These are phyloP conservation scores for Mythimna impura DNA, from an alignment of 2,888 invertebrate genomes.

Conservation along the genomic window DNA sequence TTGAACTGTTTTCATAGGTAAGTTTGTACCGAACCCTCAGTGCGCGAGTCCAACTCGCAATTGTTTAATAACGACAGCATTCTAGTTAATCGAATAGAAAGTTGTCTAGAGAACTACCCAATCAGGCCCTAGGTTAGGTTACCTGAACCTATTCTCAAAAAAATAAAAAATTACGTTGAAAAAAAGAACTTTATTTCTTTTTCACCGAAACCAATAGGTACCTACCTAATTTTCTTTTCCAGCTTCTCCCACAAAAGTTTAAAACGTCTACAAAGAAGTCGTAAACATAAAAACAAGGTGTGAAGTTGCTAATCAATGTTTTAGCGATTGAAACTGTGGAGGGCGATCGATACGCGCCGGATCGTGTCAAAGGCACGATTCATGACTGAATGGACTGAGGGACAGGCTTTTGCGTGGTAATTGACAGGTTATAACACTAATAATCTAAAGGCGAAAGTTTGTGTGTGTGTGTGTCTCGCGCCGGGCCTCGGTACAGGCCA, in stretches of 20 bases:
- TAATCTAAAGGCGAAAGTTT: too few species aligned
- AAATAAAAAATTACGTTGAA: neutral
- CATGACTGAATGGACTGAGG: slow-evolving; percentile 12
- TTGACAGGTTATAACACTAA: too few species aligned
- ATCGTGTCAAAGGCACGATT: slow-evolving; percentile 53
- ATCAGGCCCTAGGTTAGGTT: too few species aligned
- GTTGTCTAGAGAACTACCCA: too few species aligned
- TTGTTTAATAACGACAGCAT: too few species aligned
- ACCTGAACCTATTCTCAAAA: too few species aligned
- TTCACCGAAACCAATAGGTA: neutral
- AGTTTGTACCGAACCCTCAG: too few species aligned
- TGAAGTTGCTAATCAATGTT: slow-evolving; percentile 55
- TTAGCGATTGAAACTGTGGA: slow-evolving; percentile 52
- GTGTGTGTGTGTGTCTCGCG: too few species aligned
- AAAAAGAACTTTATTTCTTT: neutral
- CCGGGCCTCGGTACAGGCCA: too few species aligned
- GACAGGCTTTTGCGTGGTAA: neutral
- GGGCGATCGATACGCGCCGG: slow-evolving; percentile 47
- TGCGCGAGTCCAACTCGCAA: too few species aligned
- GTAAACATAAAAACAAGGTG: slow-evolving; percentile 53
- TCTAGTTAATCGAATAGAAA: too few species aligned
- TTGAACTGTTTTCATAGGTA: too few species aligned
- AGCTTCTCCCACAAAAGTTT: slow-evolving; percentile 8
- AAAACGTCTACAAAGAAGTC: slow-evolving; percentile 19
- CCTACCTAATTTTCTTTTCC: neutral